Evolutionary conservation across 92 coral and sea anemone species (phyloP), one percentile per base, ranked within the genome.

Genomic region (Porites rus): DNA sequence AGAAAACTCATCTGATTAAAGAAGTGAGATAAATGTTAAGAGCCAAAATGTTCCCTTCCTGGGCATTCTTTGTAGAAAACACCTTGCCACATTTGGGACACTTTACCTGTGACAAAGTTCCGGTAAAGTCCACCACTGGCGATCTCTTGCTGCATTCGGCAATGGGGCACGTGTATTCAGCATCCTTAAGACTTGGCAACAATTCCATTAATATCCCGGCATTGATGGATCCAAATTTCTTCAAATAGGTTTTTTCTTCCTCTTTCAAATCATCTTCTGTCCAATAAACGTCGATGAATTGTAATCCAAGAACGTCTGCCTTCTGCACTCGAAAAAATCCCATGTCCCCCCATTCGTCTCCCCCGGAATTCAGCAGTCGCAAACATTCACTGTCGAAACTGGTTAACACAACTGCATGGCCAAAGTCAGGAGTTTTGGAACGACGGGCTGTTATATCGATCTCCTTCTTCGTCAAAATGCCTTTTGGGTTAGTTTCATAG

Each of bases 1-100:
- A 24, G 25, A 1, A 24, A 24, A 24, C 25, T 24, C 25, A 24
- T 1, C 28, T 25, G 28, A 25, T 25, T 25, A 25, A 25, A 25
- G 28, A 25, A 1, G 28, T 25, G 0, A 89, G 86, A 52, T 89
- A 89, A 69, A 89, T 11, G 53, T 89, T 89, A 22, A 89, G 25
- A 24, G 90, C 92, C 86, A 85, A 21, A 31, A 65, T 76, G 18
- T 74, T 76, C 24, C 86, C 90, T 31, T 31, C 43, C 43, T 31
- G 0, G n/a, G 50, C 80, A 6, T 79, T 12, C 63, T 79, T 79
- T 58, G 90, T 51, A 54, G 64, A 59, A 46, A 86, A 86, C 10
- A 19, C 70, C 7, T 21, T 10, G 4, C 21, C 2, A 21, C 90
- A 86, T 66, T 16, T 56, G 38, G 90, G 86, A 50, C 90, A 86